These are phyloP conservation scores for Mya arenaria DNA, from an alignment of 1,140 invertebrate species.

Conservation along the genomic window DNA sequence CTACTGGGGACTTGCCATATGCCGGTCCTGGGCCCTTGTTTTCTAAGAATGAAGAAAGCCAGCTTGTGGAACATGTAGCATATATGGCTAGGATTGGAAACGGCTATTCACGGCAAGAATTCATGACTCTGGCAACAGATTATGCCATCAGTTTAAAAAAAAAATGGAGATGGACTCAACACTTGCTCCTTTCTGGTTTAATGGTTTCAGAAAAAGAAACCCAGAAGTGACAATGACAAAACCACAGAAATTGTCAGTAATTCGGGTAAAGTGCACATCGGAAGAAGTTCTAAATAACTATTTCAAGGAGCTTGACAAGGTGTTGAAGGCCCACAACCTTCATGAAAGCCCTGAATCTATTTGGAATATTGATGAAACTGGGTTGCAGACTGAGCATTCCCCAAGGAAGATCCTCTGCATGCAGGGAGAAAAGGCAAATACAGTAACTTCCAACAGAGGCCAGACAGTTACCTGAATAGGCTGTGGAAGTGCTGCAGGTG, in stretches of 20 bases:
- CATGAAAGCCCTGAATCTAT: constrained; percentile 70
- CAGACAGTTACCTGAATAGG: constrained; percentile 79
- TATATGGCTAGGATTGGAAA: constrained; percentile 26
- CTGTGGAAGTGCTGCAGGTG: constrained; percentile 77
- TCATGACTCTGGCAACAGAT: constrained; percentile 20
- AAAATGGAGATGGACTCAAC: background rate
- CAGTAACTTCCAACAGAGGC: constrained; percentile 76
- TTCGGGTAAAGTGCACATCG: constrained; percentile 30
- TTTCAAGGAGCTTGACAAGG: constrained; percentile 16
- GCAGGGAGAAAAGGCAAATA: constrained; percentile 55
- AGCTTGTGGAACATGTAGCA: background rate
- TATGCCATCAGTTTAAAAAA: constrained; percentile 11
- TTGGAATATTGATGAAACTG: constrained; percentile 81
- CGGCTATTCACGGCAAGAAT: background rate
- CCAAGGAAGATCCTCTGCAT: constrained; percentile 29
- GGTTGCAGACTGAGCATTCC: constrained; percentile 77
- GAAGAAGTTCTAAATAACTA: constrained; percentile 9
- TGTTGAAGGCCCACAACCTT: constrained; percentile 53
- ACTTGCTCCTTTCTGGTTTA: constrained; percentile 26
- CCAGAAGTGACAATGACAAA: constrained; percentile 21
- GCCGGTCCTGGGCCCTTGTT: background rate
- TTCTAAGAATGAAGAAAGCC: constrained; percentile 3
- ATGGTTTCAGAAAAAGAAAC: constrained; percentile 1
- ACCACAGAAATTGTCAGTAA: constrained; percentile 19
- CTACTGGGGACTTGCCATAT: background rate